These are phyloP conservation scores for Erpornis zantholeuca DNA, from an alignment of 2,113 vertebrate genomes.

Conservation along the genomic window DNA sequence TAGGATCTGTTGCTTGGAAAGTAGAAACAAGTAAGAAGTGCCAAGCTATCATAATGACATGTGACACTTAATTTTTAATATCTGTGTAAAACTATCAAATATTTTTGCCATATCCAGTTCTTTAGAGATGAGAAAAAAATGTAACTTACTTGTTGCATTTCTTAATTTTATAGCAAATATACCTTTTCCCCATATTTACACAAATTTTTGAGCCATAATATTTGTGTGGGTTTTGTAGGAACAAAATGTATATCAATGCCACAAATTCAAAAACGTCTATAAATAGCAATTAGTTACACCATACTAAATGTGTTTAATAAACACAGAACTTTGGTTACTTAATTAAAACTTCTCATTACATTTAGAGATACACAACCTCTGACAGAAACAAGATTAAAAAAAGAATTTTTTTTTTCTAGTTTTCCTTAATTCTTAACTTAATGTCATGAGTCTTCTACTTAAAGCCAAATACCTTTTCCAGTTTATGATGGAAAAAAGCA, in stretches of 20 bases:
- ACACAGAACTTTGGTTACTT: rapidly evolving
- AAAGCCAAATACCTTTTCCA: background rate
- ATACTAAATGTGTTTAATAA: background rate
- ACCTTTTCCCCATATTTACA: background rate
- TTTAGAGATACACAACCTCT: background rate
- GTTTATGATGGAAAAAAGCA: background rate
- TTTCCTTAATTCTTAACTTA: background rate
- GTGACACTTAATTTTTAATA: background rate
- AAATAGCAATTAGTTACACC: background rate
- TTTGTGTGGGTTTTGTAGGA: background rate
- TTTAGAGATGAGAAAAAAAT: background rate
- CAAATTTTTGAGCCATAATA: background rate
- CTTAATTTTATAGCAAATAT: background rate
- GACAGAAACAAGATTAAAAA: background rate
- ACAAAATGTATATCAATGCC: background rate
- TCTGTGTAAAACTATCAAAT: background rate
- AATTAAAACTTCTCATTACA: background rate
- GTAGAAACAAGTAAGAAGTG: background rate
- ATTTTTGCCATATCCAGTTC: background rate
- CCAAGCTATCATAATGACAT: background rate
- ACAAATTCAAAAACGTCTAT: background rate
- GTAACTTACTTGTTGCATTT: background rate
- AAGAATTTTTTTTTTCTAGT: background rate
- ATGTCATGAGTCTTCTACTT: background rate
- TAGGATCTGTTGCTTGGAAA: background rate